Evolutionary conservation across 2,888 invertebrate genomes (phyloP).

Genomic region (Nomada fabriciana): DNA sequence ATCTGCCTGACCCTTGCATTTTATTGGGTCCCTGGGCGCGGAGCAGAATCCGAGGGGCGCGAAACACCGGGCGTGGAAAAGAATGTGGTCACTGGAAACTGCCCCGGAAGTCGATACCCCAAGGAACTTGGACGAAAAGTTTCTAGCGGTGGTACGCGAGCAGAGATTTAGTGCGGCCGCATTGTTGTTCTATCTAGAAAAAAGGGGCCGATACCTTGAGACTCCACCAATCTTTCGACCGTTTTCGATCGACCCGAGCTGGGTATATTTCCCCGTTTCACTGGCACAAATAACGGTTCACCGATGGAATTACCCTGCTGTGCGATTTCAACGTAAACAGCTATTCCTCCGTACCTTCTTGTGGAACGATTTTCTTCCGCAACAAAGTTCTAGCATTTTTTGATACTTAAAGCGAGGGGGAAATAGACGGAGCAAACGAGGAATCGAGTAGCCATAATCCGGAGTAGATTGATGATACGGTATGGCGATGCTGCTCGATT

Average conservation of each 20-base stretch:
- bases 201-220: slow-evolving; percentile 35
- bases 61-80: slow-evolving; percentile 37
- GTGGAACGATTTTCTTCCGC: too few species aligned
- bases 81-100: slow-evolving; percentile 60
- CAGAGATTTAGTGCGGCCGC: slow-evolving; percentile 64
- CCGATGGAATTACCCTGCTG: slow-evolving; percentile 16
- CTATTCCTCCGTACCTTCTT: too few species aligned
- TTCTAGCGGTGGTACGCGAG: slow-evolving; percentile 51
- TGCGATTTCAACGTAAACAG: too few species aligned
- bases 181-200: slow-evolving; percentile 47
- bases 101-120: slow-evolving; percentile 60
- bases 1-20: slow-evolving; percentile 71
- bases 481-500: too few species aligned
- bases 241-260: slow-evolving; percentile 33
- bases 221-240: slow-evolving; percentile 21
- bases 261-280: slow-evolving; percentile 9
- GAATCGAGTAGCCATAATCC: too few species aligned
- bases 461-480: too few species aligned
- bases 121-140: slow-evolving; percentile 69
- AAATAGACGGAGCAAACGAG: too few species aligned
- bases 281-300: slow-evolving; percentile 1
- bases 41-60: slow-evolving; percentile 24
- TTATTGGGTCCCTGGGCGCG: slow-evolving; percentile 45
- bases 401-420: too few species aligned
- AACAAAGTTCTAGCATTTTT: too few species aligned